Conservation (phyloP, 2,888 invertebrate genomes). For the Pedicia rivosa region DNA sequence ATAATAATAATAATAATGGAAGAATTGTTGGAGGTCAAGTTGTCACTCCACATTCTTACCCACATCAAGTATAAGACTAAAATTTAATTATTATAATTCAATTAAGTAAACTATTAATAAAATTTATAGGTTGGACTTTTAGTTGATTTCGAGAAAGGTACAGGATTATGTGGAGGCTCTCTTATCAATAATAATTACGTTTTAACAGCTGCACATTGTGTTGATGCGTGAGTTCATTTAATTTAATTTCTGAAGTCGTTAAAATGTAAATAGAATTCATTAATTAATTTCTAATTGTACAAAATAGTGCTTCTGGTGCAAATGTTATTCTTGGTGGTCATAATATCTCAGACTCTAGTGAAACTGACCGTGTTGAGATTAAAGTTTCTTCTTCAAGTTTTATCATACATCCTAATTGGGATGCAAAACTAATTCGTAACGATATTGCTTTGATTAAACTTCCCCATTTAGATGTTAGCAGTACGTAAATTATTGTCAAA, state of each 20-base stretch:
- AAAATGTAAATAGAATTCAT: too few species aligned
- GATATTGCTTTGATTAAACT: conserved; percentile 25
- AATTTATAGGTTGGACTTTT: too few species aligned
- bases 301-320: background rate
- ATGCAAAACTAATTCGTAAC: conserved; percentile 15
- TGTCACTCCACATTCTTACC: background rate
- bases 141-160: background rate
- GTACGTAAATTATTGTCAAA: conserved; percentile 10
- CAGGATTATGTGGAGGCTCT: conserved; percentile 2
- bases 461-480: conserved; percentile 16
- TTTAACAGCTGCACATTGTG: conserved; percentile 8
- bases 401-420: conserved; percentile 6
- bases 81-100: too few species aligned
- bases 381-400: background rate
- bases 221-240: background rate
- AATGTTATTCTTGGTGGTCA: background rate
- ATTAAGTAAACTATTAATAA: too few species aligned
- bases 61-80: too few species aligned
- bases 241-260: too few species aligned
- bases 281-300: background rate
- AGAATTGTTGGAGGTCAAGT: conserved; percentile 3
- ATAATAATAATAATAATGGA: background rate
- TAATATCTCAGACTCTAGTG: background rate
- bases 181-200: conserved; percentile 3
- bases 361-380: conserved; percentile 16